Conservation (phyloP, 2,113 vertebrate genomes). For the Hystrix brachyura region DNA sequence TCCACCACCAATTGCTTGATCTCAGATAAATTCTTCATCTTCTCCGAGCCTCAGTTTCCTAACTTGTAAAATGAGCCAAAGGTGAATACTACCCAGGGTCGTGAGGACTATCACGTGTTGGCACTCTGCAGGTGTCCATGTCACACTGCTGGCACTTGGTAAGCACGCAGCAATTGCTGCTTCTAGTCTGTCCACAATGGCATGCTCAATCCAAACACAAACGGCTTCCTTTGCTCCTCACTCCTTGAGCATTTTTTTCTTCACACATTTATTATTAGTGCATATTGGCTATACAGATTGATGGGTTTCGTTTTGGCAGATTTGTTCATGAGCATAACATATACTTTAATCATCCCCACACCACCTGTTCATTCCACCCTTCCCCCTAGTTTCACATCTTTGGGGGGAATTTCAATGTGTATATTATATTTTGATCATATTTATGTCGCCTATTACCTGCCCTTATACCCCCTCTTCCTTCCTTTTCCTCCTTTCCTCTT, state of each 20-base stretch:
- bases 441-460: neutral
- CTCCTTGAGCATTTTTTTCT: neutral
- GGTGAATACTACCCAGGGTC: fast-evolving
- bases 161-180: neutral
- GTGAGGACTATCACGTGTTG: neutral
- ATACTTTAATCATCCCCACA: neutral
- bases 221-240: neutral
- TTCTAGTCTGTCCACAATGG: neutral
- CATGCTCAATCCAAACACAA: neutral
- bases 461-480: neutral
- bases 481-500: neutral
- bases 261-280: neutral
- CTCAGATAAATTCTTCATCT: neutral
- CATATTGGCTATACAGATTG: neutral
- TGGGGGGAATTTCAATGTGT: neutral
- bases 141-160: neutral
- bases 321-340: neutral
- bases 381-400: neutral
- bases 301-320: neutral
- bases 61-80: neutral
- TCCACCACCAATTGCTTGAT: neutral
- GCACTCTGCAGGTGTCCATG: fast-evolving
- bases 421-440: neutral
- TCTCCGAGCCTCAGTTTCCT: neutral
- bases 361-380: neutral